phyloP scores from a whole-genome alignment of 2,113 vertebrate genomes.

The Zootoca vivipara region DNA sequence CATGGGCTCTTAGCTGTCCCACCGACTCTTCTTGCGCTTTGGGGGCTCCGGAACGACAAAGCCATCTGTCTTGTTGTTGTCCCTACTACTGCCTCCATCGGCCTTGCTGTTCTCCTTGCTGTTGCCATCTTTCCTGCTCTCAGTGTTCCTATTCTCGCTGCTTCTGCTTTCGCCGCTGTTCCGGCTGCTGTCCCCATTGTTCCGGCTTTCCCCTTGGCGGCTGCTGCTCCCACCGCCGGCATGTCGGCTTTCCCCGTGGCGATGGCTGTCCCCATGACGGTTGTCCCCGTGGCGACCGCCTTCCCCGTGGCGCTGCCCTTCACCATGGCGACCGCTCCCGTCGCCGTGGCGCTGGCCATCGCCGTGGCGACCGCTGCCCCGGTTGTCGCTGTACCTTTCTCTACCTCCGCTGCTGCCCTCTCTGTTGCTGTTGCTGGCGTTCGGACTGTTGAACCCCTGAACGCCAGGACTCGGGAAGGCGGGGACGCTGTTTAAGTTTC shows the following conservation, averaged over 20 bases:
- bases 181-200: conserved; percentile 57
- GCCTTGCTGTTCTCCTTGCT: conserved; percentile 56
- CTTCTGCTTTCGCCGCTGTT: conserved; percentile 71
- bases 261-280: conserved; percentile 72
- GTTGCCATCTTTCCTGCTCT: conserved; percentile 70
- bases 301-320: conserved; percentile 58
- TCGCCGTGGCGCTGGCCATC: conserved; percentile 76
- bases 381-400: conserved; percentile 69
- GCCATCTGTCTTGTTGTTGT: conserved; percentile 83
- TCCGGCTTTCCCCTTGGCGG: conserved; percentile 60
- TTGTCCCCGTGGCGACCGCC: conserved; percentile 57
- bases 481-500: conserved; percentile 78
- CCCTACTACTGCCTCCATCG: conserved; percentile 60
- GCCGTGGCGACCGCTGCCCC: conserved; percentile 67
- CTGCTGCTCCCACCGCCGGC: conserved; percentile 55
- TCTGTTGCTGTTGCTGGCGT: conserved; percentile 65
- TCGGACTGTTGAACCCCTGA: conserved; percentile 65
- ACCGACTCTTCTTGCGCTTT: conserved; percentile 95
- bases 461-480: conserved; percentile 70
- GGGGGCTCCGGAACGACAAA: conserved; percentile 95
- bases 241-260: conserved; percentile 67
- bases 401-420: conserved; percentile 66
- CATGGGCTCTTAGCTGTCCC: conserved; percentile 89
- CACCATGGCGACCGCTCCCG: conserved; percentile 69
- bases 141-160: conserved; percentile 66